Evolutionary conservation across 1,140 invertebrate species (phyloP).

Genomic region (Dreissena polymorpha): DNA sequence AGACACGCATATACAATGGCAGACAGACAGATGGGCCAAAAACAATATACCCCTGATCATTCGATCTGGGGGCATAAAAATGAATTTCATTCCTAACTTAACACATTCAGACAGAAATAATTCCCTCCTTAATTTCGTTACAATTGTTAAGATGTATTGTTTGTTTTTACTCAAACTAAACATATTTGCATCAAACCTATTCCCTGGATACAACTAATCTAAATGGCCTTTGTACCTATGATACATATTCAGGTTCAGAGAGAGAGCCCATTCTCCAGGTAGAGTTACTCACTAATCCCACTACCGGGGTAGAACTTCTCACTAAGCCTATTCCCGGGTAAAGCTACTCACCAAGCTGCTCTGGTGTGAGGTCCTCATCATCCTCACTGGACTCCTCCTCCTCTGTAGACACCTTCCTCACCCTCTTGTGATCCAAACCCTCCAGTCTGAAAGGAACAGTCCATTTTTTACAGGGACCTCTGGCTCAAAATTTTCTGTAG

Average conservation of each 20-base stretch:
- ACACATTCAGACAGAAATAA: too few relatives aligned
- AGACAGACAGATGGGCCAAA: too few relatives aligned
- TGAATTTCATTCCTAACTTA: too few relatives aligned
- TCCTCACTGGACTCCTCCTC: constrained; percentile 27
- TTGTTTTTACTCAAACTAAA: neutral
- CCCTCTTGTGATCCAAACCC: constrained; percentile 17
- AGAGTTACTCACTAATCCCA: neutral
- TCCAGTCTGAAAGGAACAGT: constrained; percentile 33
- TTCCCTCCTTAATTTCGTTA: too few relatives aligned
- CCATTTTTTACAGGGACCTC: neutral
- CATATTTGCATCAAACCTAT: neutral
- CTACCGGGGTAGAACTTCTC: too few relatives aligned
- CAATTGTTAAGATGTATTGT: too few relatives aligned
- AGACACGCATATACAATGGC: too few relatives aligned
- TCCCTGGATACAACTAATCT: neutral
- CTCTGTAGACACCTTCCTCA: constrained; percentile 35
- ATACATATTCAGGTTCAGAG: neutral
- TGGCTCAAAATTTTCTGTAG: neutral
- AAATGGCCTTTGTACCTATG: neutral
- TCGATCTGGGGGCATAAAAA: too few relatives aligned
- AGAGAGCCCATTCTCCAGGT: neutral
- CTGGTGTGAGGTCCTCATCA: constrained; percentile 19
- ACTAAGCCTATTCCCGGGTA: too few relatives aligned
- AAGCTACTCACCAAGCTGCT: constrained; percentile 3
- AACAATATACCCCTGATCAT: too few relatives aligned